Percentiles rank a stretch among this genome's conserved stretches.
These are phyloP conservation scores for Neodiprion fabricii DNA, from an alignment of 1,140 invertebrate genomes.

Conservation along the genomic window DNA sequence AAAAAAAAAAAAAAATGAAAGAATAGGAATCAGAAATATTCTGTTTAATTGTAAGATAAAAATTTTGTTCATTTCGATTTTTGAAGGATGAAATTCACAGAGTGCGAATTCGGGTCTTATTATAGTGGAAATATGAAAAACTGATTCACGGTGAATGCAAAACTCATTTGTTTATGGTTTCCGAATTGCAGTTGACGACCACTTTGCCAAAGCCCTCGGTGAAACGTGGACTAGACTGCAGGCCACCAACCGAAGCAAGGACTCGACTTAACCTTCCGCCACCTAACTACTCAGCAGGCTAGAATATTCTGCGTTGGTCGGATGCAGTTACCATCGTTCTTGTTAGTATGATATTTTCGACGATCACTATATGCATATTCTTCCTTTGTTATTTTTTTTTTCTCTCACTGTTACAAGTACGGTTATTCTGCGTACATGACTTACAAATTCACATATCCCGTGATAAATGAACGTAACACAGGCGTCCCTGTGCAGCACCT, in stretches of 20 bases:
- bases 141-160: too few relatives aligned
- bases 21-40: too few relatives aligned
- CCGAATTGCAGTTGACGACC: constrained; percentile 80
- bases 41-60: too few relatives aligned
- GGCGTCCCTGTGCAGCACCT: too few relatives aligned
- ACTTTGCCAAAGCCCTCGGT: constrained; percentile 94
- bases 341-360: neutral
- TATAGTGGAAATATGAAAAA: too few relatives aligned
- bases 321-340: constrained; percentile 10
- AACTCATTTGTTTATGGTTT: too few relatives aligned
- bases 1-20: too few relatives aligned
- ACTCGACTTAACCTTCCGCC: constrained; percentile 48
- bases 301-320: neutral
- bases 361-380: neutral
- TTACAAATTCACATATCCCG: neutral
- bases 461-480: too few relatives aligned
- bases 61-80: too few relatives aligned
- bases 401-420: neutral
- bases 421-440: neutral
- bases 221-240: constrained; percentile 91
- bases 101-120: too few relatives aligned
- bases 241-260: constrained; percentile 61
- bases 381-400: constrained; percentile 3
- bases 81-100: too few relatives aligned
- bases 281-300: neutral